These are phyloP conservation scores for Melitaea athalia DNA, from an alignment of 2,888 invertebrate genomes.

Conservation along the genomic window DNA sequence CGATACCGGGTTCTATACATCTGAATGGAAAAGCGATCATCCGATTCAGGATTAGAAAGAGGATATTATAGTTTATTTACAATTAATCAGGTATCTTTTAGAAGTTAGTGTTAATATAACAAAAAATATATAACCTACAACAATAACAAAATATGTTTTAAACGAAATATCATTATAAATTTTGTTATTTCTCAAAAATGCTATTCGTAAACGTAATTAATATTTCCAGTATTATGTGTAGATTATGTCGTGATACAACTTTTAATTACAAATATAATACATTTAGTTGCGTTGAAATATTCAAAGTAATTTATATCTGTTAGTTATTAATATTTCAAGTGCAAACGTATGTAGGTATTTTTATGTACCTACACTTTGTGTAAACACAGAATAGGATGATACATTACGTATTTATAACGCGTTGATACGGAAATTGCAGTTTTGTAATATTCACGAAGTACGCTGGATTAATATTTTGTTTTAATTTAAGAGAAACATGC, in stretches of 20 bases:
- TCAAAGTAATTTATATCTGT: no score
- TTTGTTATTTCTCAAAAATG: no score
- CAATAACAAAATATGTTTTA: not conserved
- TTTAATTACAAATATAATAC: no score
- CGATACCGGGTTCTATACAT: slow-evolving; percentile 63
- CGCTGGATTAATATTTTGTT: slow-evolving; percentile 41
- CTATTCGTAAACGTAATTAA: not conserved
- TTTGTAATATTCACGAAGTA: slow-evolving; percentile 77
- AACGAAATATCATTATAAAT: not conserved
- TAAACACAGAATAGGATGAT: slow-evolving; percentile 54
- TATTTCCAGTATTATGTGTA: not conserved
- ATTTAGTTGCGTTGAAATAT: no score
- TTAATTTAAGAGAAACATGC: slow-evolving; percentile 40
- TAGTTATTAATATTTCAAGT: not conserved
- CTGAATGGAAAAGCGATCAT: slow-evolving; percentile 63
- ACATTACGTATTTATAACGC: slow-evolving; percentile 69
- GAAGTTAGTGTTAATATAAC: not conserved
- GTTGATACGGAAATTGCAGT: slow-evolving; percentile 80
- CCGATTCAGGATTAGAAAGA: slow-evolving; percentile 27
- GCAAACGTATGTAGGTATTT: not conserved
- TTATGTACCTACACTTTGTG: slow-evolving; percentile 39
- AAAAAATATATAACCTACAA: not conserved
- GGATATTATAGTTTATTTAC: not conserved
- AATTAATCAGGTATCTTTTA: not conserved
- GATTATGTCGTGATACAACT: no score